phyloP scores from a whole-genome alignment of 2,797 vertebrate species.

The Phyllotis vaccarum region DNA sequence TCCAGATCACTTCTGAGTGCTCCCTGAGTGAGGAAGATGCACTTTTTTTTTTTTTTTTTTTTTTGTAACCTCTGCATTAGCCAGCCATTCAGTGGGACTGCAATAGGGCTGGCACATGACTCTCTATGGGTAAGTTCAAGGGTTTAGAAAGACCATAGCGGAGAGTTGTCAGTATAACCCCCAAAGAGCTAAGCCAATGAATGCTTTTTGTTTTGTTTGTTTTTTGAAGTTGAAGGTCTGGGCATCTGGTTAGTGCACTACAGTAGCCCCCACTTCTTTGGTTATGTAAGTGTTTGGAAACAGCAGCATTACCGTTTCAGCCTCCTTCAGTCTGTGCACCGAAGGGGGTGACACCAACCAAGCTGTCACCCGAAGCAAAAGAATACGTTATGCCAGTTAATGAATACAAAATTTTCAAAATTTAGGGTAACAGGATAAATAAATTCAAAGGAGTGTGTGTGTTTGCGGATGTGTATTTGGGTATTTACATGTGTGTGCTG shows the following conservation, averaged over 20 bases:
- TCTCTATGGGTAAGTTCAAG: neutral
- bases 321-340: neutral
- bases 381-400: neutral
- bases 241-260: neutral
- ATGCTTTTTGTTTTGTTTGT: neutral
- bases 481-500: neutral
- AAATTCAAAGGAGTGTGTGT: neutral
- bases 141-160: neutral
- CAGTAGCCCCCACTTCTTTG: neutral
- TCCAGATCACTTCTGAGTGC: neutral
- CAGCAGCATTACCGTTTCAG: neutral
- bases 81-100: neutral
- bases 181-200: neutral
- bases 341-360: neutral
- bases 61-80: accelerated
- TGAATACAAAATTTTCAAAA: neutral
- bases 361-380: neutral
- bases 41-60: too few relatives aligned
- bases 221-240: neutral
- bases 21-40: neutral
- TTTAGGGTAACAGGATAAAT: neutral
- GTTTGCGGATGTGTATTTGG: neutral
- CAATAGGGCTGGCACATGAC: neutral
- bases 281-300: neutral
- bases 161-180: neutral